Conservation (phyloP, 2,113 vertebrate species). For the Gallinago paraguaiae region DNA sequence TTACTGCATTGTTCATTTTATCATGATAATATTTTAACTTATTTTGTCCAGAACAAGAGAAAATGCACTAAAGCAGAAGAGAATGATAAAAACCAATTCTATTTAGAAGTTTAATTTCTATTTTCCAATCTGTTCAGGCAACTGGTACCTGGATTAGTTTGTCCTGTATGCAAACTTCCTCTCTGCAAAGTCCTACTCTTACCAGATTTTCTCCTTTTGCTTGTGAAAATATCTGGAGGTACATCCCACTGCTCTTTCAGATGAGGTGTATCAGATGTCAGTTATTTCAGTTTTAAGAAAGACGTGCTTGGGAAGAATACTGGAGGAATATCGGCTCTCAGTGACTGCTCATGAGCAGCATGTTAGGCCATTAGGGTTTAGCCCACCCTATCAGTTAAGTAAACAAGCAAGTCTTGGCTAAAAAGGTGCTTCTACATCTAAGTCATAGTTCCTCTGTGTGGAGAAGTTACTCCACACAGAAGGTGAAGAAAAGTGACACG, state of each 20-base stretch:
- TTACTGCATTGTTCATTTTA: background rate
- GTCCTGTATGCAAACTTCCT: background rate
- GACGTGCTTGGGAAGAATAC: background rate
- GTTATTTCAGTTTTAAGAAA: background rate
- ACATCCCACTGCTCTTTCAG: background rate
- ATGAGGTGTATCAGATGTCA: background rate
- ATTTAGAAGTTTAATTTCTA: background rate
- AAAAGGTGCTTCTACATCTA: background rate
- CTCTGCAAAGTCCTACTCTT: background rate
- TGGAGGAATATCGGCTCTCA: background rate
- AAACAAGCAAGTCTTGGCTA: background rate
- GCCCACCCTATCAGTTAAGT: background rate
- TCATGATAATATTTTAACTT: background rate
- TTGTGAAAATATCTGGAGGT: background rate
- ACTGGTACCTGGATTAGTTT: background rate
- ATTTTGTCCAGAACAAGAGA: background rate
- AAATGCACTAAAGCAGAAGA: background rate
- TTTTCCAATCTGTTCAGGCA: background rate
- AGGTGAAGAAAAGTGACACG: background rate
- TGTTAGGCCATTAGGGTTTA: background rate
- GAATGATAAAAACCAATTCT: background rate
- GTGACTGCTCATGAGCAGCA: background rate
- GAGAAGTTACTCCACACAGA: background rate
- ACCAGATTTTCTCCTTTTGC: background rate
- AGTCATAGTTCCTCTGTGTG: background rate